Evolutionary conservation across 2,797 vertebrate genomes (phyloP).

Genomic region (Acipenser transmontanus): DNA sequence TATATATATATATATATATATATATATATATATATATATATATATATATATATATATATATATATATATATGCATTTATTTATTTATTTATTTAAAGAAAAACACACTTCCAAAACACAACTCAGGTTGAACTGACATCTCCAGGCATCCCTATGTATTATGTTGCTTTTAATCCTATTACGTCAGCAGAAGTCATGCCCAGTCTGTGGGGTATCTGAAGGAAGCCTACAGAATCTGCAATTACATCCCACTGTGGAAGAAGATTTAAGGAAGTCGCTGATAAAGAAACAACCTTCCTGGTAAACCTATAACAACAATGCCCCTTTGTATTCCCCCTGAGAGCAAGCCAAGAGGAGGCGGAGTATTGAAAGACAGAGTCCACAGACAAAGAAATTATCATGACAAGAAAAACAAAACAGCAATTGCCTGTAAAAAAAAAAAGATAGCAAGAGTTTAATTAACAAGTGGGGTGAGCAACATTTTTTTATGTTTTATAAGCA

Average conservation of each 20-base stretch:
- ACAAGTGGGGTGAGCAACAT: too few species aligned
- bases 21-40: too few species aligned
- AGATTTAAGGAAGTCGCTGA: not conserved
- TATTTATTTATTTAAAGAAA: slow-evolving; percentile 16
- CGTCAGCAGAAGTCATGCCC: slow-evolving; percentile 19
- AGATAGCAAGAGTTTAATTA: too few species aligned
- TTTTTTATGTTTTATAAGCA: too few species aligned
- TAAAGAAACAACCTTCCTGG: slow-evolving; percentile 1
- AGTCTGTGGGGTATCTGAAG: not conserved
- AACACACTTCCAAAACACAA: slow-evolving; percentile 64
- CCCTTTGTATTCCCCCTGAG: not conserved
- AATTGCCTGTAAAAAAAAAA: too few species aligned
- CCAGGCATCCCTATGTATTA: slow-evolving; percentile 38
- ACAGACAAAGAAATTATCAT: too few species aligned
- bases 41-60: too few species aligned
- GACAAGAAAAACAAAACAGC: too few species aligned
- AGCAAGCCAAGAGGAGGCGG: not conserved
- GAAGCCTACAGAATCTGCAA: not conserved
- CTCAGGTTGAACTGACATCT: slow-evolving; percentile 71
- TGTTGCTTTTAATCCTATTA: slow-evolving; percentile 29
- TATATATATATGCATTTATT: too few species aligned
- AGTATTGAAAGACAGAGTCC: not conserved
- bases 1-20: too few species aligned
- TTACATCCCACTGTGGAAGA: not conserved
- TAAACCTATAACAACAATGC: slow-evolving; percentile 10